Base-by-base conservation (phyloP, 2,888 invertebrate species). In the Belgica antarctica region DNA sequence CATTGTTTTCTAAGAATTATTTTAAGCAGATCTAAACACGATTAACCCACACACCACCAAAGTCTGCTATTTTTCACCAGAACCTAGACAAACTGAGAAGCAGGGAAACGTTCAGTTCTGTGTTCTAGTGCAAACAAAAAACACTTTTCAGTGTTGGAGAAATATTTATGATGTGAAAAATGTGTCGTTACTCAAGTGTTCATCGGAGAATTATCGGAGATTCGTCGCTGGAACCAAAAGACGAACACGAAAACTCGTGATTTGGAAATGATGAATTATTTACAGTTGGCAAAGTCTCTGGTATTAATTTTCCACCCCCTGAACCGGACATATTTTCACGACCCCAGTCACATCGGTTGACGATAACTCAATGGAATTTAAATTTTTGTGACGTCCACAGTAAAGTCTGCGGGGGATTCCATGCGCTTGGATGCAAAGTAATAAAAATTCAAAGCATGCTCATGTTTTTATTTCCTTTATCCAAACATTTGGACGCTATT, bases 381-480 rank as follows among this genome's bases (percentile, higher is more conserved):
- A 12, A 41, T 41, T 41, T 41, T 41, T 15, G 41, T 22, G 52
- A 52, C 52, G 52, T 52, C 52, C 52, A 41, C n/a, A 41, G 41
- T 41, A 22, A 22, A 52, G 22, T 22, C 22, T 52, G 52, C 52
- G 17, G 52, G 52, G 52, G 59, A 34, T 31, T 57, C n/a, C n/a
- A n/a, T n/a, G n/a, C n/a, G 47, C 28, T 34, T 52, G 68, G 19
- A 47, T 57, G 24, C 15, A 22, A 22, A 31, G 34, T 25, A 68
- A 36, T 68, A 68, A 57, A 68, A 68, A 68, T 68, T 68, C 68
- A 57, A 34, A 57, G 52, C 68, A 57, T 68, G 68, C 47, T 46
- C 59, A 27, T 27, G 59, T 59, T 27, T 59, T 59, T 46, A 15
- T 15, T 59, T 15, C 27, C 19, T 12, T 27, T 59, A 52, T 59